Percentiles rank a stretch among this genome's conserved stretches.
phyloP scores from a whole-genome alignment of 2,113 vertebrate species.

The Galbula dea region DNA sequence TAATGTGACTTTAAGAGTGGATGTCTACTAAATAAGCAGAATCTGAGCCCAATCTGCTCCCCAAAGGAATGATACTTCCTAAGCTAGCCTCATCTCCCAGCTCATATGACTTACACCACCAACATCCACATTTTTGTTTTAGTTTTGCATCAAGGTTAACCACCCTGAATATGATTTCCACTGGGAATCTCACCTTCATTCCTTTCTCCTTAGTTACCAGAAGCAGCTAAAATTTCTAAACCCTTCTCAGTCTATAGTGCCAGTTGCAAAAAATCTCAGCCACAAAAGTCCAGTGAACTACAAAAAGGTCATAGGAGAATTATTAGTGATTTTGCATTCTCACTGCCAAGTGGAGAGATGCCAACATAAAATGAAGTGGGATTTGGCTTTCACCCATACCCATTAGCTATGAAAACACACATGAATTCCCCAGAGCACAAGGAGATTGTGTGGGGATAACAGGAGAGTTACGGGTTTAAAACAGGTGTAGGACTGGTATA shows the following conservation, averaged over 20 bases:
- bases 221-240: neutral
- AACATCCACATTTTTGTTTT: neutral
- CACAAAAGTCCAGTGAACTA: neutral
- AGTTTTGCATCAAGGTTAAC: neutral
- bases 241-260: neutral
- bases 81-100: neutral
- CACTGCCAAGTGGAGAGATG: neutral
- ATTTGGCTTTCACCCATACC: neutral
- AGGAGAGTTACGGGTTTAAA: neutral
- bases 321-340: neutral
- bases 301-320: neutral
- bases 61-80: neutral
- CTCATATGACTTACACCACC: neutral
- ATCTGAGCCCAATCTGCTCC: neutral
- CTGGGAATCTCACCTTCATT: neutral
- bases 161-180: neutral
- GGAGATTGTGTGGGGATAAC: neutral
- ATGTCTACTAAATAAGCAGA: neutral
- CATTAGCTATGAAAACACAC: conserved; percentile 2
- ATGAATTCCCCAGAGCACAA: neutral
- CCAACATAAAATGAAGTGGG: neutral
- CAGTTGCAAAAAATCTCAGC: neutral
- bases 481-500: neutral
- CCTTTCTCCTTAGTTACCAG: neutral
- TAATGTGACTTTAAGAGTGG: neutral